These are phyloP conservation scores for Gorsachius magnificus DNA, from an alignment of 2,797 vertebrate genomes.

Conservation along the genomic window DNA sequence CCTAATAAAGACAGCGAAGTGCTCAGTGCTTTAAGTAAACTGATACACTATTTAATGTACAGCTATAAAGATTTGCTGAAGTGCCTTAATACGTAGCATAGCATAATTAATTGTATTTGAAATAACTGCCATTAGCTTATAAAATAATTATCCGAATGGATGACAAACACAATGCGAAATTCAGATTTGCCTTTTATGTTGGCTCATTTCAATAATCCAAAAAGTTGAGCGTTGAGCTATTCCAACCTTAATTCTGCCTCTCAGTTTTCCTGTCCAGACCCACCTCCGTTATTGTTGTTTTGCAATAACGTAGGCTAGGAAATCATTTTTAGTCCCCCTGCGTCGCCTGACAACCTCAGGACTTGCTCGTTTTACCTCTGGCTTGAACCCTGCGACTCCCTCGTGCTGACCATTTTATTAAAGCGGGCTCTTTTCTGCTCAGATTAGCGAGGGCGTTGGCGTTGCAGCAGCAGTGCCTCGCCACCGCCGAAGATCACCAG, in stretches of 20 bases:
- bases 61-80: background rate
- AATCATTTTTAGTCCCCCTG: background rate
- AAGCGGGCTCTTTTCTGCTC: background rate
- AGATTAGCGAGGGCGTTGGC: background rate
- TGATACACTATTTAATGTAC: background rate
- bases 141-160: background rate
- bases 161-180: conserved; percentile 8
- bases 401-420: background rate
- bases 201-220: background rate
- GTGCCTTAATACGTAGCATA: background rate
- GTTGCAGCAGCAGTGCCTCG: background rate
- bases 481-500: background rate
- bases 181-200: background rate
- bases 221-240: background rate
- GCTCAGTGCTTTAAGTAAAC: conserved; percentile 1
- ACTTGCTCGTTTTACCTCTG: background rate
- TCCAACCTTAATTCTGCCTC: background rate
- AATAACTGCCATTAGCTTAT: background rate
- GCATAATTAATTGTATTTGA: background rate
- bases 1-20: background rate
- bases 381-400: background rate
- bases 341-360: background rate
- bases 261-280: background rate
- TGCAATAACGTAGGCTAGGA: background rate
- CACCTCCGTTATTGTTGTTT: background rate